Conservation (phyloP, 2,113 vertebrate species). For the Naja naja region DNA sequence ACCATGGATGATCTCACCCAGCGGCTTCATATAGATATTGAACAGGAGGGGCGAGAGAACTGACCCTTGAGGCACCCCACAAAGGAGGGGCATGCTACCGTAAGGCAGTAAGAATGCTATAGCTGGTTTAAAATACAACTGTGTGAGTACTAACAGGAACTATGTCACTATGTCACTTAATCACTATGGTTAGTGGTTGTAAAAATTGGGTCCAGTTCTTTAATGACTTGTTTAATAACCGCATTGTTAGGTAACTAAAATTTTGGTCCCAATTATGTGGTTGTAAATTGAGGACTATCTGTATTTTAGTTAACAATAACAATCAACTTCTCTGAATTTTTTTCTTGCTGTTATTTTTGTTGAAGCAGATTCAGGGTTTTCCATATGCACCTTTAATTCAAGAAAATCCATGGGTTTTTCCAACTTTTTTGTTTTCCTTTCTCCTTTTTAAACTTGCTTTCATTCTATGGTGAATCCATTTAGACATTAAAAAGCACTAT, state of each 20-base stretch:
- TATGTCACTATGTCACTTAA: neutral
- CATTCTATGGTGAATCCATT: constrained; percentile 41
- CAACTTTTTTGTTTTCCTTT: neutral
- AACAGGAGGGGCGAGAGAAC: no score
- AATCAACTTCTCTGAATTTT: neutral
- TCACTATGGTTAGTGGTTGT: neutral
- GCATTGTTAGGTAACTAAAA: neutral
- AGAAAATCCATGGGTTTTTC: neutral
- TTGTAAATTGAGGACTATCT: neutral
- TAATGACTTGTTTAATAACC: neutral
- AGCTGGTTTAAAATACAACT: neutral
- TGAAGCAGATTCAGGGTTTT: neutral
- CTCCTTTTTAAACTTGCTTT: constrained; percentile 34
- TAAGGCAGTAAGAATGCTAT: neutral
- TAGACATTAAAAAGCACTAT: constrained; percentile 29
- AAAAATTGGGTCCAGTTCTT: neutral
- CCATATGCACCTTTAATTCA: constrained; percentile 26
- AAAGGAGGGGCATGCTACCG: no score
- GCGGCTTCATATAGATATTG: no score
- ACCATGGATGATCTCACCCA: no score
- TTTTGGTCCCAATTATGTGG: neutral
- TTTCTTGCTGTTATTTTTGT: neutral
- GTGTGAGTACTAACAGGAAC: neutral
- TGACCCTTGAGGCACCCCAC: no score
- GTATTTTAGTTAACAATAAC: neutral